Conservation (phyloP, 92 coral and sea anemone genomes). For the Epizoanthus rinbou region DNA sequence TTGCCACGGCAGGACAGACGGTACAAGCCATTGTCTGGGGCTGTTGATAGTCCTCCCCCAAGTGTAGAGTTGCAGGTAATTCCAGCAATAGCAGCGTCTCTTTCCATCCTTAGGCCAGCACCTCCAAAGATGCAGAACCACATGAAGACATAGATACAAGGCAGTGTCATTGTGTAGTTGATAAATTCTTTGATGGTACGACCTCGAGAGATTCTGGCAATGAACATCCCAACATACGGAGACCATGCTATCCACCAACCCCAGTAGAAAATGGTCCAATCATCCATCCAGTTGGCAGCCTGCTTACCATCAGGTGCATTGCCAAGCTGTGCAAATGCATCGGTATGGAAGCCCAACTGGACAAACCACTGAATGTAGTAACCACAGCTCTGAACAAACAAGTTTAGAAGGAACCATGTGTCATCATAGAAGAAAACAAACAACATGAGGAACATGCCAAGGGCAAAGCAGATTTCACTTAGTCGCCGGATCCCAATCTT, state of each 20-base stretch:
- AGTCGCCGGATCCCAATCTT: no score
- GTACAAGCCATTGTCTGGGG: constrained; percentile 43
- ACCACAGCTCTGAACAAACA: neutral
- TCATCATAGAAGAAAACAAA: no score
- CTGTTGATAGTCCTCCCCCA: constrained; percentile 44
- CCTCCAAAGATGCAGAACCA: constrained; percentile 65
- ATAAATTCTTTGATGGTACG: constrained; percentile 54
- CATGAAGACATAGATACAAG: constrained; percentile 48
- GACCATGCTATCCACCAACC: constrained; percentile 70
- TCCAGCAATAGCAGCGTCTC: constrained; percentile 45
- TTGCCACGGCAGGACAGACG: constrained; percentile 52
- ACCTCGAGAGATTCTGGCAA: constrained; percentile 60
- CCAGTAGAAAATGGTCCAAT: constrained; percentile 62
- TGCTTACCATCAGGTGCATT: constrained; percentile 60
- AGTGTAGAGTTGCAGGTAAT: constrained; percentile 41
- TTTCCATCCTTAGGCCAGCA: constrained; percentile 63
- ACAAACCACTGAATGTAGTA: constrained; percentile 42
- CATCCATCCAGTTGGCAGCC: constrained; percentile 49
- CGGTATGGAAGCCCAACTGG: constrained; percentile 58
- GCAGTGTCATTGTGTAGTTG: constrained; percentile 50
- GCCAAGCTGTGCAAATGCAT: constrained; percentile 63
- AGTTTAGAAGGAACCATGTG: no score
- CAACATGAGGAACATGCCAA: no score
- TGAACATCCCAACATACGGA: constrained; percentile 62
- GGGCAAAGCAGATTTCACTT: no score